A percentile compares a stretch with the other conserved stretches of the same genome.
Conservation (phyloP, 2,113 vertebrate species). For the Halichoerus grypus region DNA sequence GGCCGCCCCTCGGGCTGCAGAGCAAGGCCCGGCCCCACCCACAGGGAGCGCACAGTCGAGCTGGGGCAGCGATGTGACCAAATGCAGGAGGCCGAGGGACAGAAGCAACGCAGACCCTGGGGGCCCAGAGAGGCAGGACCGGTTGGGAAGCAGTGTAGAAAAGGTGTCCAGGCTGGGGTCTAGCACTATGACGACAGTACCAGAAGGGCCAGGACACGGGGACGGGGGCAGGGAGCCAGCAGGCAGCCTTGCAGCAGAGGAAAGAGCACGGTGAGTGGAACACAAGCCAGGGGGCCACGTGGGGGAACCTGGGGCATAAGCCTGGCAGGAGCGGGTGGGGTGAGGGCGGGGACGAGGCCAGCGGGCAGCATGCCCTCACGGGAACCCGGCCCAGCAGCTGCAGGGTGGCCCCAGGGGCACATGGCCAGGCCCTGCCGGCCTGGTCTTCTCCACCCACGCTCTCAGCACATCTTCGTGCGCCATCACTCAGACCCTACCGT, state of each 20-base stretch:
- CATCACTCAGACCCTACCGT: neutral
- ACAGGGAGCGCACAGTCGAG: neutral
- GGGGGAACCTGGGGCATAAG: fast-evolving
- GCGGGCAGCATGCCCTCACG: too few relatives aligned
- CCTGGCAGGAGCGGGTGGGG: fast-evolving
- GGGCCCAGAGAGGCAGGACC: neutral
- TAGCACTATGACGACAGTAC: neutral
- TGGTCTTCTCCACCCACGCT: too few relatives aligned
- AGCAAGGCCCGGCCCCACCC: neutral
- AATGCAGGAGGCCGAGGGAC: neutral
- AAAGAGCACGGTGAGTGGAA: neutral
- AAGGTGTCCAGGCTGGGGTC: neutral
- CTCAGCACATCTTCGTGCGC: fast-evolving
- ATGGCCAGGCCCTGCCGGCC: neutral
- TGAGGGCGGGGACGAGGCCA: fast-evolving
- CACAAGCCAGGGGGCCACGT: fast-evolving
- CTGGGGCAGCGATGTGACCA: fast-evolving
- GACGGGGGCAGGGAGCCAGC: neutral
- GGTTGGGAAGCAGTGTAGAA: neutral
- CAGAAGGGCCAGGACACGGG: neutral
- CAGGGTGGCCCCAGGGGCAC: too few relatives aligned
- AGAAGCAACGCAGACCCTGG: neutral
- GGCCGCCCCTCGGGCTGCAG: neutral
- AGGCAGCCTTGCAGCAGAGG: neutral
- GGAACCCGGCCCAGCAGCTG: neutral